These are phyloP conservation scores for Leptinotarsa lineolata DNA, from an alignment of 1,140 invertebrate genomes.

Conservation along the genomic window DNA sequence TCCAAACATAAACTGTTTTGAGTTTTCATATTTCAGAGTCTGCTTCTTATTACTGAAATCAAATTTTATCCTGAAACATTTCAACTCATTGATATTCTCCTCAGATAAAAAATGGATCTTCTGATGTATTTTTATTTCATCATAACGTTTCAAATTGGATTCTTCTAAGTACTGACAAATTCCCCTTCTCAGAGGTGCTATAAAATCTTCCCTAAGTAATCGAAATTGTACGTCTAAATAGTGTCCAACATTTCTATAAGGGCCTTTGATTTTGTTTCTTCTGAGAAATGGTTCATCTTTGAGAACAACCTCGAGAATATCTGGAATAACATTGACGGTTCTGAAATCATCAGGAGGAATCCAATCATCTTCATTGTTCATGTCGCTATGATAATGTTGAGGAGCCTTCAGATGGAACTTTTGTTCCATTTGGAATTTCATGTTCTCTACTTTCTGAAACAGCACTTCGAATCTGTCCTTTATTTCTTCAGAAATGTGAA, in stretches of 20 bases:
- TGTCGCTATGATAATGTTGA: not conserved
- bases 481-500: constrained; percentile 15
- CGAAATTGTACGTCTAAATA: constrained; percentile 81
- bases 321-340: constrained; percentile 57
- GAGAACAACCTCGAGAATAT: constrained; percentile 49
- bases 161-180: constrained; percentile 55
- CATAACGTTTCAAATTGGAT: constrained; percentile 14
- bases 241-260: constrained; percentile 66
- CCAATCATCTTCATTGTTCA: constrained; percentile 42
- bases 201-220: constrained; percentile 76
- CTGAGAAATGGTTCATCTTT: constrained; percentile 59
- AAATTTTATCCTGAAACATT: constrained; percentile 41
- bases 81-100: constrained; percentile 38
- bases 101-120: constrained; percentile 37
- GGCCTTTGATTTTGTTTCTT: constrained; percentile 66
- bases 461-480: not conserved
- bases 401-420: not conserved
- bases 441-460: constrained; percentile 29
- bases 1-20: constrained; percentile 71
- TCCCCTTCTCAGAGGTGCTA: constrained; percentile 63
- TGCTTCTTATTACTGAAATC: constrained; percentile 35
- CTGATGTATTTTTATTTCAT: constrained; percentile 46
- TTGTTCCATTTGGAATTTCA: constrained; percentile 5
- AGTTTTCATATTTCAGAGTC: constrained; percentile 51
- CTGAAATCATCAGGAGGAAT: constrained; percentile 58